These are phyloP conservation scores for Drosophila virilis DNA, from an alignment of 1,140 invertebrate genomes.

Conservation along the genomic window DNA sequence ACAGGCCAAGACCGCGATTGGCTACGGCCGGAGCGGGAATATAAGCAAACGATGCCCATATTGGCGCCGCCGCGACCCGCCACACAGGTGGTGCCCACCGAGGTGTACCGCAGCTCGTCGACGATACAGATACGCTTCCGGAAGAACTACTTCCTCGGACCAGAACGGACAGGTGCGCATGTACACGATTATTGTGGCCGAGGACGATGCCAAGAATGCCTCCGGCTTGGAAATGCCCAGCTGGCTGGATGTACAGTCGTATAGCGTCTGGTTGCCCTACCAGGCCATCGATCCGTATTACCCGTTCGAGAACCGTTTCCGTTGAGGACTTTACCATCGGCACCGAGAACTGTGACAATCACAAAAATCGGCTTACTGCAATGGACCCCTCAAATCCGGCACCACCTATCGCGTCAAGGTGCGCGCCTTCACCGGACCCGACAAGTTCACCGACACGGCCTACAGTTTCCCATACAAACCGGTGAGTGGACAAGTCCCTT, in stretches of 20 bases:
- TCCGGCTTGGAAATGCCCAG: conserved; percentile 93
- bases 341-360: conserved; percentile 90
- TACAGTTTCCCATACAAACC: conserved; percentile 94
- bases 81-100: conserved; percentile 90
- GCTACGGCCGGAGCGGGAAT: conserved; percentile 90
- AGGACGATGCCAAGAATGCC: conserved; percentile 93
- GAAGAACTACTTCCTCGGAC: conserved; percentile 95
- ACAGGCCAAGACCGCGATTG: conserved; percentile 93
- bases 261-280: conserved; percentile 95
- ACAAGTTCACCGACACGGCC: conserved; percentile 96
- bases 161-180: conserved; percentile 92
- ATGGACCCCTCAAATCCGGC: conserved; percentile 95
- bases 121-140: conserved; percentile 94
- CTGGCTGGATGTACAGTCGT: conserved; percentile 96
- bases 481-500: conserved; percentile 85
- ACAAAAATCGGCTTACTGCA: conserved; percentile 92
- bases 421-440: conserved; percentile 94
- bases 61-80: conserved; percentile 92
- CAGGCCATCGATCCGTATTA: conserved; percentile 94
- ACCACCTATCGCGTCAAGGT: conserved; percentile 96
- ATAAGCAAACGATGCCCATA: conserved; percentile 93
- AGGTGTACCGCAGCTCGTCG: conserved; percentile 91
- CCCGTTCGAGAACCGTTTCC: conserved; percentile 92
- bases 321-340: conserved; percentile 95
- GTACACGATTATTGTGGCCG: conserved; percentile 95